Evolutionary conservation across 2,888 invertebrate species (phyloP), one percentile per base, ranked within the genome.

Genomic region (Aphodius sticticus): DNA sequence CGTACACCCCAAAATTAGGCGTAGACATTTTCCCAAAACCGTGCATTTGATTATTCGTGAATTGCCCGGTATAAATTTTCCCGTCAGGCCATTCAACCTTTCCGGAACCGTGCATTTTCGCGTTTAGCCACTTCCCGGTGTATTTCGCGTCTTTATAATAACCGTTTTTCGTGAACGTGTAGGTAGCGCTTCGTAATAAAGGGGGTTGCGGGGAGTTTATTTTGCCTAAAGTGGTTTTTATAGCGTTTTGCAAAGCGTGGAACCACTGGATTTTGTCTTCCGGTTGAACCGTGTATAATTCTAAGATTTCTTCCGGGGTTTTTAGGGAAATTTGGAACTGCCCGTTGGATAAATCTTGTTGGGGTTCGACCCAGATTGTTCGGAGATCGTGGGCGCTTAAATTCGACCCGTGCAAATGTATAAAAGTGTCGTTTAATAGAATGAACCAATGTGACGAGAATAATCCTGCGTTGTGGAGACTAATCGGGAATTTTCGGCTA

Each of bases 81-180:
- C 96, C 96, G 89, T 96, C 96, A 0, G 92, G 91, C 95, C 96
- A 97, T 85, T 94, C 94, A 80, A 97, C 88, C 87, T 94, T 94
- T 5, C 97, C 97, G 86, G 91, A 91, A 0, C 97, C 97, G 87
- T 97, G 96, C 85, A 96, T 91, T 86, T 96, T 94, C 0, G 96
- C 96, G 86, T 94, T 94, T 81, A 93, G 88, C 97, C 97, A 97
- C 79, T 94, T 91, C 0, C 96, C 97, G 77, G 91, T 92, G 84
- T 96, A 97, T 82, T 92, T 94, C 0, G 96, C 95, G 84, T 95
- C 95, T 87, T 95, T 94, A 85, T 93, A 96, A 85, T 92, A 91
- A 0, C 91, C 88, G 86, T 92, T 93, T 87, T 95, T 96, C 9
- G 92, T 92, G 87, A 95, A 97, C 0, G 92, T 92, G 85, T 95